Percentiles rank a stretch among this genome's conserved stretches.
phyloP scores from a whole-genome alignment of 64 coral and sea anemone genomes.

The Anthopleura sola region DNA sequence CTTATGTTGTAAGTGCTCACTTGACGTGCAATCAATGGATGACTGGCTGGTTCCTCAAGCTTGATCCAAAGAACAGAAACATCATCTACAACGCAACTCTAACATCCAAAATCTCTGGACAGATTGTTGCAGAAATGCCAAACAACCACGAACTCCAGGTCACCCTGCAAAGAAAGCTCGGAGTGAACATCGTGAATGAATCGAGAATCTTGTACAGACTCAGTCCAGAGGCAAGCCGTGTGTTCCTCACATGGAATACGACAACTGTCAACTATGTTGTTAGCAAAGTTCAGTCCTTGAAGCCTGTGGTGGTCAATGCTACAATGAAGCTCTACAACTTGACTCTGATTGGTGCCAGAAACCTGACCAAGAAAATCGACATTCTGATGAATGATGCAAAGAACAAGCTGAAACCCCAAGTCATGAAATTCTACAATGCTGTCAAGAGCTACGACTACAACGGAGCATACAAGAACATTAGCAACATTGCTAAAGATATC shows the following conservation, averaged over 20 bases:
- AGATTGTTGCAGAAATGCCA: slow-evolving; percentile 83
- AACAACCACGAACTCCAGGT: slow-evolving; percentile 53
- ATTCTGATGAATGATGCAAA: slow-evolving; percentile 55
- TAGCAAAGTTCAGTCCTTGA: slow-evolving; percentile 30
- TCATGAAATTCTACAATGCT: slow-evolving; percentile 52
- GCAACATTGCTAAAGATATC: slow-evolving; percentile 43
- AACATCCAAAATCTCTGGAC: slow-evolving; percentile 67
- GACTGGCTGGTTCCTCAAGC: slow-evolving; percentile 67
- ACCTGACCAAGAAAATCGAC: slow-evolving; percentile 64
- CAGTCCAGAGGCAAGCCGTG: slow-evolving; percentile 55
- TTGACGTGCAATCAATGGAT: slow-evolving; percentile 59
- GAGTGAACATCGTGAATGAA: slow-evolving; percentile 71
- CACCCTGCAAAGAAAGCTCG: slow-evolving; percentile 81
- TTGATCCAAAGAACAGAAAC: slow-evolving; percentile 62
- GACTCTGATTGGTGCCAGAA: slow-evolving; percentile 42
- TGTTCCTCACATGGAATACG: slow-evolving; percentile 81
- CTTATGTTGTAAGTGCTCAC: slow-evolving; percentile 60
- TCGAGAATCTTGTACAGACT: slow-evolving; percentile 70
- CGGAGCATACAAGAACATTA: slow-evolving; percentile 42
- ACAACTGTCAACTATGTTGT: slow-evolving; percentile 56
- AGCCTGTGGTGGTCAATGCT: slow-evolving; percentile 50
- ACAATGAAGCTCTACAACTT: slow-evolving; percentile 76
- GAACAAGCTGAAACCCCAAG: slow-evolving; percentile 56
- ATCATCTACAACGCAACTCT: slow-evolving; percentile 80
- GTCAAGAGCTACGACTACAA: slow-evolving; percentile 63